A percentile compares a stretch with the other conserved stretches of the same genome.
Evolutionary conservation across 2,113 vertebrate species (phyloP).

Genomic region (Fregata magnificens): DNA sequence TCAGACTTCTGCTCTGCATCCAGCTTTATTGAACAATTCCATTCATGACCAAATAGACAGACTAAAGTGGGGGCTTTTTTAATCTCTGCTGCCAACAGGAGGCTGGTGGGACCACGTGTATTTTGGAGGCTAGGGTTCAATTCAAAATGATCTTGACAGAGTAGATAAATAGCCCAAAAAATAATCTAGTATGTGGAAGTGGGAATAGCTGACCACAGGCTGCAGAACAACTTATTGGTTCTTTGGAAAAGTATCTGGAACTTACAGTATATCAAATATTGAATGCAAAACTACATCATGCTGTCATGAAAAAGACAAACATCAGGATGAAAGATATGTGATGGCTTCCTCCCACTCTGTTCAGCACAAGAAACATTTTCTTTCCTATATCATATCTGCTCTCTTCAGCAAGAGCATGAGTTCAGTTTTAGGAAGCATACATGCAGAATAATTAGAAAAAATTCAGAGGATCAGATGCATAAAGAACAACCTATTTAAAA

Average conservation of each 20-base stretch:
- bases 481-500: not conserved
- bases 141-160: not conserved
- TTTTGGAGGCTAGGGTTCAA: not conserved
- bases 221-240: not conserved
- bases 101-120: not conserved
- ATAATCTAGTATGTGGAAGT: not conserved
- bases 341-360: not conserved
- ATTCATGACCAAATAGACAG: not conserved
- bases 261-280: not conserved
- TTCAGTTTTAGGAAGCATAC: not conserved
- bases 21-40: not conserved
- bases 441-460: not conserved
- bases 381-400: not conserved
- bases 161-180: not conserved
- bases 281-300: not conserved
- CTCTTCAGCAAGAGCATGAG: not conserved
- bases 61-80: accelerated
- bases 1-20: not conserved
- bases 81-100: not conserved
- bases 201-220: not conserved
- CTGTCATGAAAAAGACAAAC: not conserved
- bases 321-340: not conserved
- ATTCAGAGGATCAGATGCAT: not conserved
- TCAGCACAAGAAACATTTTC: not conserved
- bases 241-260: not conserved